Percentiles rank a stretch among this genome's conserved stretches.
Conservation (phyloP, 2,113 vertebrate species). For the Poeciliopsis prolifica region DNA sequence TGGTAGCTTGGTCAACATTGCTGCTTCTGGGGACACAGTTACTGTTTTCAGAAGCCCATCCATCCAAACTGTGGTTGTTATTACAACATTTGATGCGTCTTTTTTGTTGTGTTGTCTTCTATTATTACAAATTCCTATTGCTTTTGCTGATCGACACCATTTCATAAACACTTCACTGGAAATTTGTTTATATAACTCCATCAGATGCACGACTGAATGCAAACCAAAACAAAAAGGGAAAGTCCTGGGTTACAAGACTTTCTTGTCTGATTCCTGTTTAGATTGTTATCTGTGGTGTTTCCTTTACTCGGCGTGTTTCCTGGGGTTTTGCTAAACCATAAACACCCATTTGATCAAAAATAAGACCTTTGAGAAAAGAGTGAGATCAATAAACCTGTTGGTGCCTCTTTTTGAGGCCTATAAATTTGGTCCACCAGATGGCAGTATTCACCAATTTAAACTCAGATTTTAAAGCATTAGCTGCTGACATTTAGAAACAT, state of each 20-base stretch:
- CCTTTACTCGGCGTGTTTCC: not conserved
- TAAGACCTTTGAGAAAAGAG: not conserved
- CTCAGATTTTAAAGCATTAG: not conserved
- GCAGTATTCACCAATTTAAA: slow-evolving; percentile 12
- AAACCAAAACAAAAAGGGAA: not conserved
- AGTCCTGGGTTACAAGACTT: not conserved
- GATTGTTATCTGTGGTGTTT: not conserved
- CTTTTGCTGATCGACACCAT: not conserved
- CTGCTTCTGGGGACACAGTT: not conserved
- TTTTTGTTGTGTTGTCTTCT: not conserved
- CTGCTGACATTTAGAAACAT: slow-evolving; percentile 10
- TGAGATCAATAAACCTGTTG: not conserved
- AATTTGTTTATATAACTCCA: not conserved
- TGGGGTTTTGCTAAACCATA: not conserved
- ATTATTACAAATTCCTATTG: not conserved
- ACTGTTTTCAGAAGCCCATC: slow-evolving; percentile 2
- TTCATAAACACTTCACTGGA: not conserved
- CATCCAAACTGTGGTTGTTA: not conserved
- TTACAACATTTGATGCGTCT: not conserved
- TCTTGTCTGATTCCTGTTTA: not conserved
- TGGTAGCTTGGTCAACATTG: slow-evolving; percentile 22
- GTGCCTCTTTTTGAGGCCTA: not conserved
- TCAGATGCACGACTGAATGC: not conserved
- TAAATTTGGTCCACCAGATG: slow-evolving; percentile 36
- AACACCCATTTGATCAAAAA: not conserved